Evolutionary conservation across 1,140 invertebrate genomes (phyloP), one percentile per base, ranked within the genome.

Genomic region (Teleogryllus occipitalis): DNA sequence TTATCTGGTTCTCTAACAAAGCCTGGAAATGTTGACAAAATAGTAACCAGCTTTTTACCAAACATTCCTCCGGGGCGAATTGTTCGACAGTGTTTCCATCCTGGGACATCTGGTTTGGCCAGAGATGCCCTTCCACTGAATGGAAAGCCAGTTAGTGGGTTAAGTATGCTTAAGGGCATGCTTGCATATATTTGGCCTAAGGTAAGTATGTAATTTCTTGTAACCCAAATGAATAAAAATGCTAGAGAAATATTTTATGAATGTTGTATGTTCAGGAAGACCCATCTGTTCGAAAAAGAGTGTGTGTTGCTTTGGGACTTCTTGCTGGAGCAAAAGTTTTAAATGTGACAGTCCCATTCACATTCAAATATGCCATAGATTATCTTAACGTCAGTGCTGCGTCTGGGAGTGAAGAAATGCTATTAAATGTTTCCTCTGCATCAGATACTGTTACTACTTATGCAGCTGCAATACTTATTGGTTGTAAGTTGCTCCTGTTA

Each of bases 361-460:
- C 99, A 77, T 98, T 99, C 85, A 99, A 99, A 87, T 93, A 97
- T 86, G 92, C 93, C 2, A 90, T 99, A 76, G 97, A 99, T 86
- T 92, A 91, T 82, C 89, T 99, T 78, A 97, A 98, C 86, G 86
- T 88, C n/a, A 84, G 87, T 75, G 82, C 88, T 5, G 82, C 87
- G 10, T 65, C 81, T 74, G 83, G 84, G 18, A 85, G 85, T 12
- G 83, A 85, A 47, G 87, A 88, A 77, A 86, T 87, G 14, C 72
- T 91, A 48, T 83, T 95, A 12, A 91, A 89, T 78, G 89, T 95
- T 88, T 89, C 89, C 47, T 91, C 91, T 46, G 90, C 93, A 74
- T 91, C 93, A 6, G 90, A 93, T 84, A 93, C 93, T 8, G 86
- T 95, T 22, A 87, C 91, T 10, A 92, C 93, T 5, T 86, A 92